phyloP scores from a whole-genome alignment of 2,797 vertebrate species.

The Ambastaia sidthimunki region DNA sequence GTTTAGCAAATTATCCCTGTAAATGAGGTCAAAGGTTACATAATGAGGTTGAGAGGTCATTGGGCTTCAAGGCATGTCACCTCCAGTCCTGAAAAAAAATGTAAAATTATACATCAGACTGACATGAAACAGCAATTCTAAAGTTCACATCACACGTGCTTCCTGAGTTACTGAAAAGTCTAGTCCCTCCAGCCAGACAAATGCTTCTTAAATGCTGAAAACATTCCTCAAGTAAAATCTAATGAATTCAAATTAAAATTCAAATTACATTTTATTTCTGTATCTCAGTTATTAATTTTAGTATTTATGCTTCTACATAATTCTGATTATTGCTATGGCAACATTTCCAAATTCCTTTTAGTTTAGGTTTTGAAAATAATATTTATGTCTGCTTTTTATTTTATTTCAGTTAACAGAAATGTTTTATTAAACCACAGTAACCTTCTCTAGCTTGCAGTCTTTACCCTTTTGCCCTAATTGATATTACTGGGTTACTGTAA shows the following conservation, averaged over 20 bases:
- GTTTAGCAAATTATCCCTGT: conserved; percentile 91
- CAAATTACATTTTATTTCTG: too few relatives aligned
- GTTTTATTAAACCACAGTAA: too few relatives aligned
- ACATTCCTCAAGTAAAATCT: conserved; percentile 49
- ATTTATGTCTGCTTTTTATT: too few relatives aligned
- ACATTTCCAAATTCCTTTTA: too few relatives aligned
- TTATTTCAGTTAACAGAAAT: too few relatives aligned
- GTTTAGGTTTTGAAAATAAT: too few relatives aligned
- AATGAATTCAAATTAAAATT: too few relatives aligned
- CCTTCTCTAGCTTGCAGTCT: neutral
- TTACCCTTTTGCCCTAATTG: neutral
- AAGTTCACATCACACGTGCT: neutral
- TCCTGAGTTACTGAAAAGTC: neutral
- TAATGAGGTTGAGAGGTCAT: neutral
- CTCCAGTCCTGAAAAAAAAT: too few relatives aligned
- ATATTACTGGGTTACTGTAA: neutral
- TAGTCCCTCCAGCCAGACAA: conserved; percentile 23
- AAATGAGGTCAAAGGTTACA: conserved; percentile 43
- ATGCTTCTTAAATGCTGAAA: conserved; percentile 21
- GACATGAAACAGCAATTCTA: conserved; percentile 21
- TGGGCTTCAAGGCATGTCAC: neutral
- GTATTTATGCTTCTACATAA: too few relatives aligned
- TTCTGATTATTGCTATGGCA: too few relatives aligned
- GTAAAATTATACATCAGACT: conserved; percentile 3
- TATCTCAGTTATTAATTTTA: too few relatives aligned